Conservation (phyloP, 2,797 vertebrate genomes). For the Oophaga sylvatica region DNA sequence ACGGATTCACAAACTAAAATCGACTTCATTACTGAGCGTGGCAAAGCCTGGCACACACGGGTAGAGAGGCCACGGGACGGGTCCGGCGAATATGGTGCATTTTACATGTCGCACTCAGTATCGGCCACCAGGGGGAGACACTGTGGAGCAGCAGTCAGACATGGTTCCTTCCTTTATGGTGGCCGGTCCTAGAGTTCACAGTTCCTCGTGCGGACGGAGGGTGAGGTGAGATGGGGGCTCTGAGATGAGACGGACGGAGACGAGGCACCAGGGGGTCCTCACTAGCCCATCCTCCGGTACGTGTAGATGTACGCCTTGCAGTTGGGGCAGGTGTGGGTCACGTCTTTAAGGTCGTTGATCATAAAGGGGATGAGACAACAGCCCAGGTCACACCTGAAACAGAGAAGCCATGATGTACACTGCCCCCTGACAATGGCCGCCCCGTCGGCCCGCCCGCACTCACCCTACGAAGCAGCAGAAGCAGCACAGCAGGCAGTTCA, state of each 20-base stretch:
- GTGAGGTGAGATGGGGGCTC: slow-evolving; percentile 38
- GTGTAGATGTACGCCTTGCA: slow-evolving; percentile 99
- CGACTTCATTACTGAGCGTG: not conserved
- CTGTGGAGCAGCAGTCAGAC: not conserved
- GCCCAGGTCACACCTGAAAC: slow-evolving; percentile 90
- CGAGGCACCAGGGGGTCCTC: not conserved
- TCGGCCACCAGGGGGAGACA: slow-evolving; percentile 6
- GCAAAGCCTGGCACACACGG: not conserved
- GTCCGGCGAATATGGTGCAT: too few relatives aligned
- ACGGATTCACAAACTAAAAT: not conserved
- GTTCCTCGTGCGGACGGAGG: slow-evolving; percentile 34
- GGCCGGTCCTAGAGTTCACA: slow-evolving; percentile 17
- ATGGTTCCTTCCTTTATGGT: not conserved
- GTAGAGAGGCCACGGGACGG: too few relatives aligned
- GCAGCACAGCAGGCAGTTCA: slow-evolving; percentile 96
- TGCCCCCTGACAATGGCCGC: too few relatives aligned
- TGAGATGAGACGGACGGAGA: slow-evolving; percentile 36
- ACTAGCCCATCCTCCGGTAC: slow-evolving; percentile 98
- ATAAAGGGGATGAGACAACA: slow-evolving; percentile 98
- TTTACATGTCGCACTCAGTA: not conserved
- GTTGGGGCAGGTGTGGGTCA: slow-evolving; percentile 96
- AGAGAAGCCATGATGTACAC: not conserved
- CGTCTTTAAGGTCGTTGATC: slow-evolving; percentile 97
- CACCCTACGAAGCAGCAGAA: slow-evolving; percentile 98
- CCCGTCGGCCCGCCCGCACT: slow-evolving; percentile 62